Evolutionary conservation across 2,888 invertebrate species (phyloP), one percentile per base, ranked within the genome.

Genomic region (Tanypteryx hageni): DNA sequence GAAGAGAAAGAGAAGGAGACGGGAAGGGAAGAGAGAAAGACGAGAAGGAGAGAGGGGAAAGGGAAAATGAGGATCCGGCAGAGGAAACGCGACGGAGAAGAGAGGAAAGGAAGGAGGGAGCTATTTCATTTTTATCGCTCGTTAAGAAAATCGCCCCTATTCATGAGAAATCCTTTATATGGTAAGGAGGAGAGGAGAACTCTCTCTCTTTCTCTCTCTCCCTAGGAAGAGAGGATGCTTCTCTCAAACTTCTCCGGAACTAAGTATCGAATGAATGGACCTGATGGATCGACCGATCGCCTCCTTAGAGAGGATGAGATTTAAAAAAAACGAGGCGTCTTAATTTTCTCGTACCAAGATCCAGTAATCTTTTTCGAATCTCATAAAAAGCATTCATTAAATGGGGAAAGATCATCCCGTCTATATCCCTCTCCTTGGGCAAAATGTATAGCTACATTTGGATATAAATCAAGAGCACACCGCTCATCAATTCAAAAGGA

Each of bases 91-190:
- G 27, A 22, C n/a, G 76, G 76, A 56, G 83, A 27, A 16, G 86
- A 9, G 44, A 31, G 31, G 86, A 18, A 44, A 27, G 31, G 16
- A 31, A 22, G 58, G 18, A 0, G 14, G 59, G 61, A n/a, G 64
- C 31, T 18, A 68, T 68, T 44, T 64, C 64, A 89, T 89, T 89
- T 89, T 89, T 64, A 89, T 89, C 89, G 89, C 89, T 89, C 89
- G 89, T 89, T 89, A 89, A 89, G 89, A 68, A 89, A 89, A 89
- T 89, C 89, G 89, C 27, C 59, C n/a, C 89, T 31, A 86, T 86
- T 86, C 86, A 86, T 14, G 7, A 31, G 61, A 64, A 61, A 86
- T 86, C 86, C 61, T 86, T 86, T 86, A 31, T 86, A 68, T 18
- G 86, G 61, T 59, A 61, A 59, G 86, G 61, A 31, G 59, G 18